Conservation (phyloP, 2,797 vertebrate species). For the Halcyon leucocephala region DNA sequence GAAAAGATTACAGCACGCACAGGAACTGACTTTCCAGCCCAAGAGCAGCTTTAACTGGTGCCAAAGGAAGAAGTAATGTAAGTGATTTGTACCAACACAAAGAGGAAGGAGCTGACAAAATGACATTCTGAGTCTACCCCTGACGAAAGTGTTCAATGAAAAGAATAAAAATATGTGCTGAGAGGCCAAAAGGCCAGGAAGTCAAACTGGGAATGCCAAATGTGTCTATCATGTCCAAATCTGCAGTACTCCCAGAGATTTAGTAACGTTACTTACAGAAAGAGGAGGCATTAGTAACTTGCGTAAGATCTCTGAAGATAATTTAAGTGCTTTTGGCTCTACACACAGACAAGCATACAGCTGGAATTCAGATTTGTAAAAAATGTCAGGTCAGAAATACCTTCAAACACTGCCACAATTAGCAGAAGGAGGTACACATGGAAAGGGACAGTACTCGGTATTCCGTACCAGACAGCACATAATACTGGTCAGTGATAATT, state of each 20-base stretch:
- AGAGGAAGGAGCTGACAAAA: conserved; percentile 13
- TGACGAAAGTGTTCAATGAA: background rate
- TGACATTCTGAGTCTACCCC: background rate
- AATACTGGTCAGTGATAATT: background rate
- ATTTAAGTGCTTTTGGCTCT: background rate
- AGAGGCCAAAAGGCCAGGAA: background rate
- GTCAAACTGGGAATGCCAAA: background rate
- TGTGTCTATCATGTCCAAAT: background rate
- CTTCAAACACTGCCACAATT: background rate
- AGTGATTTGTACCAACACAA: background rate
- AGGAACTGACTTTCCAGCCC: conserved; percentile 20
- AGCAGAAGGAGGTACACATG: background rate
- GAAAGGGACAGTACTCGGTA: background rate
- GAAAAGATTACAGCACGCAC: conserved; percentile 29
- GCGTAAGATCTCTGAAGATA: background rate
- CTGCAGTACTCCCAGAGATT: background rate
- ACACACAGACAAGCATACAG: background rate
- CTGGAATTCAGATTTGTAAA: background rate
- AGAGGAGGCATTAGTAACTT: background rate
- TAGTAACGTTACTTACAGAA: background rate
- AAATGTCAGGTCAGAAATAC: background rate
- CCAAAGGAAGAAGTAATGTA: conserved; percentile 46
- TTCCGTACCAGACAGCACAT: background rate
- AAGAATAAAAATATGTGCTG: background rate
- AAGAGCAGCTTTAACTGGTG: background rate